phyloP scores from a whole-genome alignment of 2,888 invertebrate species.

The Melanargia galathea region DNA sequence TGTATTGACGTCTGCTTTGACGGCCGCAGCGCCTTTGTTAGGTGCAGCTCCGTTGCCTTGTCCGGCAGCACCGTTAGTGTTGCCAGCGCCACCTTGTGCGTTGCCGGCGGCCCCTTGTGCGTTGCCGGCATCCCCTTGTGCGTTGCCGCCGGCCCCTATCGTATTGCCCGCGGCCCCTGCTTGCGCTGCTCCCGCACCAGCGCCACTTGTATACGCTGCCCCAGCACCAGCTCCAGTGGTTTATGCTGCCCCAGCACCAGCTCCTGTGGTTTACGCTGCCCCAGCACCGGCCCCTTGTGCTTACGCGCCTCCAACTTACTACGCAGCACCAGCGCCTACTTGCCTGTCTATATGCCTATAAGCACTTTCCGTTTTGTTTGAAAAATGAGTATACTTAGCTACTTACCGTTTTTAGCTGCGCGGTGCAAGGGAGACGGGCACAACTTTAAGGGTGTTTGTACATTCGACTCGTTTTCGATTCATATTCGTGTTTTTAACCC shows the following conservation, averaged over 20 bases:
- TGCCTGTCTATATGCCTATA: slow-evolving; percentile 27
- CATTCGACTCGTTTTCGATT: too few relatives aligned
- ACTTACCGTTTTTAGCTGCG: neutral
- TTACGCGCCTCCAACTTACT: slow-evolving; percentile 11
- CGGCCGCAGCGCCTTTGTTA: slow-evolving; percentile 53
- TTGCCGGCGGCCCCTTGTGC: slow-evolving; percentile 27
- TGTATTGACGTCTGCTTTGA: slow-evolving; percentile 54
- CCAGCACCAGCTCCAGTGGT: slow-evolving; percentile 15
- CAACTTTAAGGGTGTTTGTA: too few relatives aligned
- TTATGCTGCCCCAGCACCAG: slow-evolving; percentile 18
- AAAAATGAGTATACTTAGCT: neutral
- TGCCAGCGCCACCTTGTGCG: slow-evolving; percentile 33
- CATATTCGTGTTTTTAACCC: too few relatives aligned
- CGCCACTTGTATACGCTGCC: neutral
- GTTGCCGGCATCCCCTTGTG: slow-evolving; percentile 24
- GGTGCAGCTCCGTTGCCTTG: slow-evolving; percentile 28
- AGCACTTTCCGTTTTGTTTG: slow-evolving; percentile 7
- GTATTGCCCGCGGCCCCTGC: neutral
- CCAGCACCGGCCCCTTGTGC: slow-evolving; percentile 20
- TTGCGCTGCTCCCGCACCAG: slow-evolving; percentile 12
- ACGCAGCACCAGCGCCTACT: slow-evolving; percentile 19
- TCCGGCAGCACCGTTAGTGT: slow-evolving; percentile 22
- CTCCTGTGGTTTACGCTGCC: slow-evolving; percentile 7
- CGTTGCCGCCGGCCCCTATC: slow-evolving; percentile 17
- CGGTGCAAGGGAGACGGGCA: too few relatives aligned